Conservation (phyloP, 1,140 invertebrate species). For the Xylocopa sonorina region DNA sequence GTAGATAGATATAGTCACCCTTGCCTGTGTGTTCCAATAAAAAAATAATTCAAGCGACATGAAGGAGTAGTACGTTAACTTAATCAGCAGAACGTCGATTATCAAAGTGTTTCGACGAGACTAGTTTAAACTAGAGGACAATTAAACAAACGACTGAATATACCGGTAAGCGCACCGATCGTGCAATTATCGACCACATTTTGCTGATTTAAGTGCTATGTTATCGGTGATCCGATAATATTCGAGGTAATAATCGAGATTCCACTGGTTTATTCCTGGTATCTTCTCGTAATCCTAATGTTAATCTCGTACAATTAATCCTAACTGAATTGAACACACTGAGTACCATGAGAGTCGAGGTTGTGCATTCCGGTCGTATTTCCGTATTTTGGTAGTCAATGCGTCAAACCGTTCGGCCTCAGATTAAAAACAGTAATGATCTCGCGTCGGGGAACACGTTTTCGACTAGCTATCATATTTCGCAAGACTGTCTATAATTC, state of each 20-base stretch:
- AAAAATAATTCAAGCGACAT: conserved; percentile 36
- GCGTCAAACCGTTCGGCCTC: neutral
- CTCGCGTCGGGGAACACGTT: too few relatives aligned
- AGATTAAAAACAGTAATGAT: neutral
- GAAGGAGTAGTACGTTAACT: conserved; percentile 14
- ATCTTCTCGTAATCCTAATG: neutral
- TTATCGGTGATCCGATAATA: neutral
- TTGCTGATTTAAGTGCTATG: neutral
- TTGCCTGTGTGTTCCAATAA: conserved; percentile 38
- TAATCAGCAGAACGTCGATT: conserved; percentile 33
- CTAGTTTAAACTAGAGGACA: neutral
- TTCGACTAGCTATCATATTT: too few relatives aligned
- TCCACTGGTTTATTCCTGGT: neutral
- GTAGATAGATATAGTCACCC: conserved; percentile 52
- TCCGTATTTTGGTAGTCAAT: conserved; percentile 9
- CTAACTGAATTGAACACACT: conserved; percentile 10
- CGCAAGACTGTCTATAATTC: too few relatives aligned
- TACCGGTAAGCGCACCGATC: neutral
- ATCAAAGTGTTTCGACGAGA: neutral
- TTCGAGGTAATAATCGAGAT: conserved; percentile 5
- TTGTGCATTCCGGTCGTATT: neutral
- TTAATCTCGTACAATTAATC: neutral
- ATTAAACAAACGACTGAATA: neutral
- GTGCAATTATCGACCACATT: neutral
- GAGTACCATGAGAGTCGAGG: conserved; percentile 3